These are phyloP conservation scores for Siniperca scherzeri DNA, from an alignment of 2,797 vertebrate genomes.

Conservation along the genomic window DNA sequence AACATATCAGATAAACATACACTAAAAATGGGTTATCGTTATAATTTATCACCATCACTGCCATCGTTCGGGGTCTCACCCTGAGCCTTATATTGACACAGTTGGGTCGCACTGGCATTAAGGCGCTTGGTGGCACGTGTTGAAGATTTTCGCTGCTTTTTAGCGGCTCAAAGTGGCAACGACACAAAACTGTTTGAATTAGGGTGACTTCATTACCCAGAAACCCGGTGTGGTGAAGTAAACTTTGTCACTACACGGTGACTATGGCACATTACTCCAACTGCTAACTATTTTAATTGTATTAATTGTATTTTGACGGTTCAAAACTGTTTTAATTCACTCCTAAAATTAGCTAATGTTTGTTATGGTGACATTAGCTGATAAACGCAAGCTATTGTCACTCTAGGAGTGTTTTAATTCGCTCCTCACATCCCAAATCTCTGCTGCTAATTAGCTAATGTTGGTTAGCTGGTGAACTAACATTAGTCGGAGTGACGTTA, in stretches of 20 bases:
- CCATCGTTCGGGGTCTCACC: background rate
- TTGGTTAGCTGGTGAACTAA: no score
- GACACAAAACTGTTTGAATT: background rate
- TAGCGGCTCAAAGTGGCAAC: background rate
- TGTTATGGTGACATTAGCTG: no score
- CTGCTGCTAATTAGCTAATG: no score
- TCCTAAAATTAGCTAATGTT: no score
- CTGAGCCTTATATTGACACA: slow-evolving; percentile 21
- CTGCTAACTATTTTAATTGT: background rate
- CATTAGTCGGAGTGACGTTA: no score
- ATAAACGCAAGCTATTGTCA: no score
- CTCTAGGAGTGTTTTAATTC: no score
- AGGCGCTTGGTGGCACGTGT: background rate
- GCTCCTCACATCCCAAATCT: no score
- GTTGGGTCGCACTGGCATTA: background rate
- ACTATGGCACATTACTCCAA: no score
- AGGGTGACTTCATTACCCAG: slow-evolving; percentile 26
- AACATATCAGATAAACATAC: slow-evolving; percentile 14
- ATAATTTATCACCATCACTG: slow-evolving; percentile 19
- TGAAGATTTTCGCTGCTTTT: background rate
- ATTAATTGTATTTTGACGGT: no score
- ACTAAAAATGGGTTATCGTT: background rate
- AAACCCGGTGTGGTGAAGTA: background rate
- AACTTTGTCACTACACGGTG: no score
- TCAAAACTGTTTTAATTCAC: no score